Evolutionary conservation across 2,888 invertebrate genomes (phyloP).

Genomic region (Bombylius discolor): DNA sequence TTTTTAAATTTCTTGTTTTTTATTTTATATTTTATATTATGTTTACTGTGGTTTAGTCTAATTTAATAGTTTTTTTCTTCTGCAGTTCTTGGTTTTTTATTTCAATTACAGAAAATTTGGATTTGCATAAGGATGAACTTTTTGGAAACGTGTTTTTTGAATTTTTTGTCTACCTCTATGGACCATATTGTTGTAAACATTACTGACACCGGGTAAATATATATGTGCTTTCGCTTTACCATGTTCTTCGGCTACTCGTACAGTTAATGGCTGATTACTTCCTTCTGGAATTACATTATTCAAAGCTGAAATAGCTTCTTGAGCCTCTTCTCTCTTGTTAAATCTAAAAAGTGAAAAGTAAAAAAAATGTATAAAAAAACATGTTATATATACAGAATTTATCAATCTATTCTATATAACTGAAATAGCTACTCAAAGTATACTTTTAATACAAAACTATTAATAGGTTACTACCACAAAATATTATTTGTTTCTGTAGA

Average conservation of each 20-base stretch:
- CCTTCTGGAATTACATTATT: constrained; percentile 78
- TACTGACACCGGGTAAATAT: constrained; percentile 25
- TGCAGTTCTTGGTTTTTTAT: too few species aligned
- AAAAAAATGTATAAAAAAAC: background rate
- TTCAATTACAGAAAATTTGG: constrained; percentile 17
- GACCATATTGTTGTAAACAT: constrained; percentile 32
- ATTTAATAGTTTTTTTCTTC: too few species aligned
- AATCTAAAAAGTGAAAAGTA: constrained; percentile 42
- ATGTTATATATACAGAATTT: too few species aligned
- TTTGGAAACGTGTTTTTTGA: constrained; percentile 38
- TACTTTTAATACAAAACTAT: too few species aligned
- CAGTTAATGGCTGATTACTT: constrained; percentile 67
- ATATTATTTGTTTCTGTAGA: too few species aligned
- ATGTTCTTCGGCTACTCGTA: constrained; percentile 42
- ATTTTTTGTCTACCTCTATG: constrained; percentile 39
- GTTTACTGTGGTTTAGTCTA: too few species aligned
- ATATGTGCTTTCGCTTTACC: constrained; percentile 36
- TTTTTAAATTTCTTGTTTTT: too few species aligned
- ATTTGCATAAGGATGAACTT: constrained; percentile 35
- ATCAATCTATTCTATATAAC: background rate
- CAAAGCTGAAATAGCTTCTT: constrained; percentile 73
- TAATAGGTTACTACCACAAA: too few species aligned
- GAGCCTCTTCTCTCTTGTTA: constrained; percentile 78
- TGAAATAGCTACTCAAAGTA: too few species aligned
- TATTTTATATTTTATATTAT: too few species aligned